Evolutionary conservation across 2,113 vertebrate genomes (phyloP).

Genomic region (Polyodon spathula): DNA sequence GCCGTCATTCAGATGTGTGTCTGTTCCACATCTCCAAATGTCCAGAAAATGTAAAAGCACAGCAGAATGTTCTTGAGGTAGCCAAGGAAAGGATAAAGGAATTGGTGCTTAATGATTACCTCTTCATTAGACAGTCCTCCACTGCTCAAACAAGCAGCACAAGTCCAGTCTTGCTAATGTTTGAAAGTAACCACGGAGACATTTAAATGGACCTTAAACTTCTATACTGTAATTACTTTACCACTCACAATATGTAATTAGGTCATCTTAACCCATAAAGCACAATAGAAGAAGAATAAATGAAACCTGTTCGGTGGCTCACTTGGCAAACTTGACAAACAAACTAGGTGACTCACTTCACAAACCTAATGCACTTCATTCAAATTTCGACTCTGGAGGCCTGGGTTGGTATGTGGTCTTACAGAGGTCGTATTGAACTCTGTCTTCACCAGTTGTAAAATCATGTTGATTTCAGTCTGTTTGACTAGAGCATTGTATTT

Average conservation of each 20-base stretch:
- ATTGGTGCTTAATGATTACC: conserved; percentile 30
- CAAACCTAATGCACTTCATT: no score
- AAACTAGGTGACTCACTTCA: no score
- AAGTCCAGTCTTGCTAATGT: conserved; percentile 26
- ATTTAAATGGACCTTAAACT: conserved; percentile 31
- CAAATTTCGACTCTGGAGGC: no score
- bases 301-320: not conserved
- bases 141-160: conserved; percentile 15
- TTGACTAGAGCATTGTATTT: no score
- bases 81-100: conserved; percentile 31
- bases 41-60: no score
- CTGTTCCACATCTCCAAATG: no score
- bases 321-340: no score
- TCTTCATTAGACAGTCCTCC: conserved; percentile 25
- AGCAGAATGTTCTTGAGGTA: conserved; percentile 28
- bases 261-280: not conserved
- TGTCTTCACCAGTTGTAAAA: no score
- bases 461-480: no score
- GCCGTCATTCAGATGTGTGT: no score
- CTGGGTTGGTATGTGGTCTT: no score
- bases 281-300: not conserved
- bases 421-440: no score
- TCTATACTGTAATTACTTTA: conserved; percentile 13
- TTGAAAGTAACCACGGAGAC: conserved; percentile 33
- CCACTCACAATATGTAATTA: not conserved